phyloP scores from a whole-genome alignment of 2,113 vertebrate genomes.

The Syngnathoides biaculeatus region DNA sequence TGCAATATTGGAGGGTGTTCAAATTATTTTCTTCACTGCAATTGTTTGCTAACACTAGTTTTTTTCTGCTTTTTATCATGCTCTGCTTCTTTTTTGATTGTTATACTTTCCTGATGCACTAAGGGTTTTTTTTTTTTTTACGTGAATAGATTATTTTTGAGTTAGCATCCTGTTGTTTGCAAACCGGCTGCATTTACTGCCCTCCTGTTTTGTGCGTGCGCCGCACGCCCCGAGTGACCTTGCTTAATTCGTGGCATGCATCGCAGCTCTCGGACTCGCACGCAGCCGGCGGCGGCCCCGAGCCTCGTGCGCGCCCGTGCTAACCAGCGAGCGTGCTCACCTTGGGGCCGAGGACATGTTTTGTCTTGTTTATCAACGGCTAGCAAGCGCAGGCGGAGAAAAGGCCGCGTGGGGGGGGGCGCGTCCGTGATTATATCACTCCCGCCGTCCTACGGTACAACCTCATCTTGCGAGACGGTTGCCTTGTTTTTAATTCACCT shows the following conservation, averaged over 20 bases:
- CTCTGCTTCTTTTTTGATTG: too few species aligned
- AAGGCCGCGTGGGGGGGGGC: conserved; percentile 1
- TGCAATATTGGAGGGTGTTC: too few species aligned
- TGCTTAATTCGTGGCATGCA: conserved; percentile 65
- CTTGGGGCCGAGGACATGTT: conserved; percentile 57
- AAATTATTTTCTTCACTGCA: too few species aligned
- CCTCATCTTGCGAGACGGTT: background rate
- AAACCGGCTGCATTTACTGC: conserved; percentile 2
- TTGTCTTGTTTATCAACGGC: conserved; percentile 59
- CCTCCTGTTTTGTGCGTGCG: conserved; percentile 4
- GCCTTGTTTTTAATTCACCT: background rate
- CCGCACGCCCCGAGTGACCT: conserved; percentile 58
- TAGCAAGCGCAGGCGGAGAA: conserved; percentile 41
- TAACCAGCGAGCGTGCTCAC: conserved; percentile 19
- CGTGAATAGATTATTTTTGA: too few species aligned
- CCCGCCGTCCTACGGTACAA: background rate
- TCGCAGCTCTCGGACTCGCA: conserved; percentile 9
- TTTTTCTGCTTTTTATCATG: too few species aligned
- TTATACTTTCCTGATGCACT: too few species aligned
- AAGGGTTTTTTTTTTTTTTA: too few species aligned
- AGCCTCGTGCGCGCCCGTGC: conserved; percentile 2
- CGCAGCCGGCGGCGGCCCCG: conserved; percentile 20
- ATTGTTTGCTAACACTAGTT: too few species aligned
- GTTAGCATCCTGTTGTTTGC: background rate
- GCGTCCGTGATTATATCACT: background rate